A percentile compares a stretch with the other conserved stretches of the same genome.
These are phyloP conservation scores for Amblyopsis hoosieri DNA, from an alignment of 2,797 vertebrate genomes.

Conservation along the genomic window DNA sequence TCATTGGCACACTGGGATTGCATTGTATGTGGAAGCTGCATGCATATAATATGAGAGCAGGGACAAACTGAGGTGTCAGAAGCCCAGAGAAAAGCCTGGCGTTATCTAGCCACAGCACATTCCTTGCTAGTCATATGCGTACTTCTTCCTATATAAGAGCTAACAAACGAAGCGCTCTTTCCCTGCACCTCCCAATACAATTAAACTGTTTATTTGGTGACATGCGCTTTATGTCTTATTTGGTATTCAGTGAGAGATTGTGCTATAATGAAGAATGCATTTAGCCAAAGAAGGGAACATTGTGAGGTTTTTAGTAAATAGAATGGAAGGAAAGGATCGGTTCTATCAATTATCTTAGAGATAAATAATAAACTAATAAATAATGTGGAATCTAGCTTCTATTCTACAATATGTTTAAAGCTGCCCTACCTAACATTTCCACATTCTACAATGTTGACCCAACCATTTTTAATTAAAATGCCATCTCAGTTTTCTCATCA, in stretches of 20 bases:
- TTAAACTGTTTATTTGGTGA: conserved; percentile 50
- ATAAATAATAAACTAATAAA: no score
- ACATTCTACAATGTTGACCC: no score
- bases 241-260: conserved; percentile 23
- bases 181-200: conserved; percentile 38
- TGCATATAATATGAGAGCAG: conserved; percentile 43
- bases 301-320: conserved; percentile 40
- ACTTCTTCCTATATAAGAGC: conserved; percentile 30
- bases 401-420: no score
- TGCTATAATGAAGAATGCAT: conserved; percentile 50
- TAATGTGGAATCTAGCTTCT: no score
- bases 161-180: conserved; percentile 38
- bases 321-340: background rate
- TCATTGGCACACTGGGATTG: conserved; percentile 48
- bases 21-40: conserved; percentile 51
- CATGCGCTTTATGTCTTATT: conserved; percentile 38
- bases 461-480: no score
- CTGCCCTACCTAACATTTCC: no score
- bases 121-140: conserved; percentile 57
- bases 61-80: conserved; percentile 34
- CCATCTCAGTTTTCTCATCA: no score
- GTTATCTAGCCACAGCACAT: conserved; percentile 67
- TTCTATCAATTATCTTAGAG: background rate
- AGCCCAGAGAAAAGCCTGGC: conserved; percentile 29
- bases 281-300: conserved; percentile 39